These are phyloP conservation scores for Micrasema minimum DNA, from an alignment of 1,140 invertebrate species.

Conservation along the genomic window DNA sequence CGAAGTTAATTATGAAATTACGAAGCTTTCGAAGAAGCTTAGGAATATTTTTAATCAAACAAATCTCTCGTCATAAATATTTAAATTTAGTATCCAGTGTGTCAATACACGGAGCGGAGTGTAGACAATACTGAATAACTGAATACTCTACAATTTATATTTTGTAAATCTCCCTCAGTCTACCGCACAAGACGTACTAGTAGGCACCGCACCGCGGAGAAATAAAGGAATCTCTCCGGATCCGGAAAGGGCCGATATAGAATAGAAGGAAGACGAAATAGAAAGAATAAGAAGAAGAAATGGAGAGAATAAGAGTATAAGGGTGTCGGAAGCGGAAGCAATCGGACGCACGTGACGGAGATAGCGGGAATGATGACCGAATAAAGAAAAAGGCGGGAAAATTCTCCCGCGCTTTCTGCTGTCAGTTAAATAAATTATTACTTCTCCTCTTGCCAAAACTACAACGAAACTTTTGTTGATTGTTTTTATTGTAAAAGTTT, in stretches of 20 bases:
- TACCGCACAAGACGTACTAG: not conserved
- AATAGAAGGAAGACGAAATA: not conserved
- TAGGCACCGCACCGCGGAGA: not conserved
- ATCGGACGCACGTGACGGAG: slow-evolving; percentile 52
- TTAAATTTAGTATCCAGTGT: not conserved
- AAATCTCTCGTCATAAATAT: not conserved
- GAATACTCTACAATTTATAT: too few species aligned
- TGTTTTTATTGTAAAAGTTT: too few species aligned
- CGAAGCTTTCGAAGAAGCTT: too few species aligned
- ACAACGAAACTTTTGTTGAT: too few species aligned
- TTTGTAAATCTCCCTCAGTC: too few species aligned
- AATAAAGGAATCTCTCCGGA: slow-evolving; percentile 26
- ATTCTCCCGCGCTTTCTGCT: too few species aligned
- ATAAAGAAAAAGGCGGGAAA: slow-evolving; percentile 44
- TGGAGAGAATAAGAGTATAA: slow-evolving; percentile 14
- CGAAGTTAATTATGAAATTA: not conserved
- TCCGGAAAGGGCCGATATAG: slow-evolving; percentile 26
- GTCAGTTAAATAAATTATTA: too few species aligned
- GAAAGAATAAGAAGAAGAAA: too few species aligned
- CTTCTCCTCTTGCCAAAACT: too few species aligned
- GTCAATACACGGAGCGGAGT: not conserved
- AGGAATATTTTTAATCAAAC: too few species aligned
- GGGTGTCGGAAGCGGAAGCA: slow-evolving; percentile 51
- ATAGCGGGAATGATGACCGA: slow-evolving; percentile 43
- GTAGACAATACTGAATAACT: not conserved